A percentile compares a stretch with the other conserved stretches of the same genome.
These are phyloP conservation scores for Carassius auratus DNA, from an alignment of 2,113 vertebrate species.

Conservation along the genomic window DNA sequence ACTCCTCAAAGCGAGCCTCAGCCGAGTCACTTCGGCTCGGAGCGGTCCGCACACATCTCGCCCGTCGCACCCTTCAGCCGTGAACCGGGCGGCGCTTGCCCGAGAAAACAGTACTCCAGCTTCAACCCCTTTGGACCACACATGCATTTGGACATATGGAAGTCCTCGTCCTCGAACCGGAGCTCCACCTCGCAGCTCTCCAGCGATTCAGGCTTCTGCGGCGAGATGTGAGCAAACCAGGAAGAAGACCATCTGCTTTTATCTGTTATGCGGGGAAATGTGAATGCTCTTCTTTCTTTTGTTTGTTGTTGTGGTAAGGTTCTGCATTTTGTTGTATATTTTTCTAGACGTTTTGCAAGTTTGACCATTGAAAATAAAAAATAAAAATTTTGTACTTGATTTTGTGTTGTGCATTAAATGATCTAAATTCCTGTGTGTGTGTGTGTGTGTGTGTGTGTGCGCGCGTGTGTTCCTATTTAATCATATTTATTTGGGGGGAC, in stretches of 20 bases:
- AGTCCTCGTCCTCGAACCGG: conserved; percentile 84
- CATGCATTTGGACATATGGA: conserved; percentile 99
- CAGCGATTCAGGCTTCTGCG: conserved; percentile 94
- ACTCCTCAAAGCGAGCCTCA: conserved; percentile 91
- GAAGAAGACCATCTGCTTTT: conserved; percentile 83
- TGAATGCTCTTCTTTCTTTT: conserved; percentile 75
- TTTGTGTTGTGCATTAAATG: neutral
- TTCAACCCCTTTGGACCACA: conserved; percentile 96
- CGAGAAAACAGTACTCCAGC: conserved; percentile 86
- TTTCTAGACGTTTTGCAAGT: conserved; percentile 87
- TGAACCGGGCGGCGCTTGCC: conserved; percentile 82
- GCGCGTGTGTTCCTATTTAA: too few species aligned
- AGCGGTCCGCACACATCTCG: conserved; percentile 75
- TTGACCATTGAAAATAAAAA: conserved; percentile 78
- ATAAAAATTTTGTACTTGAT: conserved; percentile 79
- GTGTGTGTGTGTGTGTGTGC: too few species aligned
- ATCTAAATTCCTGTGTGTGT: too few species aligned
- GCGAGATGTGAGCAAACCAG: conserved; percentile 81
- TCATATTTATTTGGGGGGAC: too few species aligned
- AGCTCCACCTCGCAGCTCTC: conserved; percentile 90
- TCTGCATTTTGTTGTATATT: conserved; percentile 83
- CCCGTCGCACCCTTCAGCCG: conserved; percentile 80
- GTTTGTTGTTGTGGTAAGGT: conserved; percentile 79
- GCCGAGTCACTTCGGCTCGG: conserved; percentile 84
- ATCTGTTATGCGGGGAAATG: conserved; percentile 74